Evolutionary conservation across 2,888 invertebrate genomes (phyloP).

Genomic region (Chloroclysta siterata): DNA sequence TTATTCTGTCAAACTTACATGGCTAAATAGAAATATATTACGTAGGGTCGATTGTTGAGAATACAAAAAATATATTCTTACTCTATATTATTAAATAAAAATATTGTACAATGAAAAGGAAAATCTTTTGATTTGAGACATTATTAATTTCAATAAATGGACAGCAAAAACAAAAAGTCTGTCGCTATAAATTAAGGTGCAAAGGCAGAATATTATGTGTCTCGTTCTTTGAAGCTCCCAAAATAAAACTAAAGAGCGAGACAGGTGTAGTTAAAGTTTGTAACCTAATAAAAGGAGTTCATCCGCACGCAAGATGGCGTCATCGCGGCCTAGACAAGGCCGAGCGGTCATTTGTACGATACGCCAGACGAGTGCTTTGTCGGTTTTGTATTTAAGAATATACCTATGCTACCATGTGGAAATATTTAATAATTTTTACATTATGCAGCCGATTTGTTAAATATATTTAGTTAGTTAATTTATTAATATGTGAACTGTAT

Average conservation of each 20-base stretch:
- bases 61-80: background rate
- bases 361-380: slow-evolving; percentile 76
- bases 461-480: background rate
- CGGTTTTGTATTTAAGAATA: slow-evolving; percentile 57
- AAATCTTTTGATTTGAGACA: slow-evolving; percentile 8
- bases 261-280: slow-evolving; percentile 60
- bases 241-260: slow-evolving; percentile 56
- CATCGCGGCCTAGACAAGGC: slow-evolving; percentile 84
- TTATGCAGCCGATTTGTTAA: background rate
- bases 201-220: slow-evolving; percentile 47
- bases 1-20: too few relatives aligned
- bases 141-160: background rate
- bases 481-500: too few relatives aligned
- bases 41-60: too few relatives aligned
- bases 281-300: slow-evolving; percentile 76
- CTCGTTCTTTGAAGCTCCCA: slow-evolving; percentile 51
- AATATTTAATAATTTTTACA: slow-evolving; percentile 44
- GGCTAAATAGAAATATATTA: too few relatives aligned
- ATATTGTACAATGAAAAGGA: background rate
- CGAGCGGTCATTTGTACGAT: slow-evolving; percentile 80
- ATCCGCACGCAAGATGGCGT: slow-evolving; percentile 80
- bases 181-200: slow-evolving; percentile 48
- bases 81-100: background rate
- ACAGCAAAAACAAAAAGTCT: slow-evolving; percentile 14
- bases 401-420: slow-evolving; percentile 46